Evolutionary conservation across 2,113 vertebrate genomes (phyloP).

Genomic region (Dromas ardeola): DNA sequence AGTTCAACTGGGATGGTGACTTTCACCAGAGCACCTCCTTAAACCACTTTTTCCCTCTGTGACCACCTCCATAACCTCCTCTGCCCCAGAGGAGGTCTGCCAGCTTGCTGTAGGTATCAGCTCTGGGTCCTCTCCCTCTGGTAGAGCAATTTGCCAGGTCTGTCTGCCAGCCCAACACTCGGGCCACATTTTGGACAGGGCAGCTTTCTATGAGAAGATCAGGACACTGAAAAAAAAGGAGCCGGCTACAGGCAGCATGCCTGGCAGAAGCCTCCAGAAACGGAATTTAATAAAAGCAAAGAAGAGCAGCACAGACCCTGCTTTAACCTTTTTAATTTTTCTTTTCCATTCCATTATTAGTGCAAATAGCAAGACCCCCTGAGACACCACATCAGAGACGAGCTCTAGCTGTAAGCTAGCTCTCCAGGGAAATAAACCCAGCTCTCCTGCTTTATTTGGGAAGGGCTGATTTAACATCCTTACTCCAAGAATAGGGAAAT

Average conservation of each 20-base stretch:
- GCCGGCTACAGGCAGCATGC: neutral
- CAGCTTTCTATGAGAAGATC: neutral
- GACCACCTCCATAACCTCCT: neutral
- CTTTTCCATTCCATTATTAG: slow-evolving; percentile 17
- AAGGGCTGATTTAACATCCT: neutral
- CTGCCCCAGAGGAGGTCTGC: neutral
- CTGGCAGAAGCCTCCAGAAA: neutral
- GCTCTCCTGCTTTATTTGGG: neutral
- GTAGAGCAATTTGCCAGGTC: neutral
- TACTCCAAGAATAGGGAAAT: neutral
- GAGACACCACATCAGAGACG: neutral
- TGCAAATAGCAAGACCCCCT: neutral
- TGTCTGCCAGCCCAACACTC: neutral
- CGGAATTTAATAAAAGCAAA: neutral
- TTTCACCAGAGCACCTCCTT: neutral
- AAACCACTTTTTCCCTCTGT: neutral
- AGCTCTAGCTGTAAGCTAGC: neutral
- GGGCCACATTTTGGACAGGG: neutral
- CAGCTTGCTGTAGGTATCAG: neutral
- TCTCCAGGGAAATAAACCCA: slow-evolving; percentile 26
- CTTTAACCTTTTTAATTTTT: slow-evolving; percentile 26
- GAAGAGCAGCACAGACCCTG: neutral
- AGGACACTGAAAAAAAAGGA: neutral
- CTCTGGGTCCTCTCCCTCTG: neutral
- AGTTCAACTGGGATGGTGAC: neutral